Evolutionary conservation across 2,113 vertebrate genomes (phyloP).

Genomic region (Diphyllodes magnificus): DNA sequence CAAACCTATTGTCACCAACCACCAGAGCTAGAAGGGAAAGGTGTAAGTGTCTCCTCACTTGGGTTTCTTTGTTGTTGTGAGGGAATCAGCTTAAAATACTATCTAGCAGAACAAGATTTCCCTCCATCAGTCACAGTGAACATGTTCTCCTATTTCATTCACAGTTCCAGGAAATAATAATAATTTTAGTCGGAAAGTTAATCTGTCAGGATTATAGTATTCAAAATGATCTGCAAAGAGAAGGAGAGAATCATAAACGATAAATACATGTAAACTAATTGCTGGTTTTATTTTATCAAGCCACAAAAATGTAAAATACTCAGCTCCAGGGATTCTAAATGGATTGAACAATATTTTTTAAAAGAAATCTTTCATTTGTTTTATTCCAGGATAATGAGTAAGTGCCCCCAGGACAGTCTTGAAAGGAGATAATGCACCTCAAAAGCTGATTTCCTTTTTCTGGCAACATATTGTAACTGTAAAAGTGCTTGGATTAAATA

Average conservation of each 20-base stretch:
- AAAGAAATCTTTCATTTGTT: slow-evolving; percentile 48
- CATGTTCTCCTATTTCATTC: slow-evolving; percentile 41
- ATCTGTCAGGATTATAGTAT: slow-evolving; percentile 14
- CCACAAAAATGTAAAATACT: slow-evolving; percentile 34
- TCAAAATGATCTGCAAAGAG: slow-evolving; percentile 18
- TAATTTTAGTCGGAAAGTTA: slow-evolving; percentile 23
- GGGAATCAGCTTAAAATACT: neutral
- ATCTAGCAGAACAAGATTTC: neutral
- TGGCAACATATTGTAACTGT: neutral
- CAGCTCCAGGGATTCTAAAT: slow-evolving; percentile 31
- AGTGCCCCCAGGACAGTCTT: slow-evolving; percentile 40
- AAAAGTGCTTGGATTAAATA: slow-evolving; percentile 4
- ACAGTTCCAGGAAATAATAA: slow-evolving; percentile 38
- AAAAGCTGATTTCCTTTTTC: neutral
- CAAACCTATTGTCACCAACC: neutral
- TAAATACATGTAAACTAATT: slow-evolving; percentile 32
- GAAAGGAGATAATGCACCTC: slow-evolving; percentile 51
- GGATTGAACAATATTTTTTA: slow-evolving; percentile 40
- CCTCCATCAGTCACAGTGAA: neutral
- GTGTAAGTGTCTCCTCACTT: neutral
- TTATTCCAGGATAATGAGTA: slow-evolving; percentile 47
- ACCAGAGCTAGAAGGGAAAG: neutral
- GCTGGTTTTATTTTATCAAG: slow-evolving; percentile 35
- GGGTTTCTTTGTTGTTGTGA: neutral
- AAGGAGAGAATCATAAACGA: slow-evolving; percentile 21